Conservation (phyloP, 37 sponge, comb jelly and placozoan species). For the Axinella damicornis region DNA sequence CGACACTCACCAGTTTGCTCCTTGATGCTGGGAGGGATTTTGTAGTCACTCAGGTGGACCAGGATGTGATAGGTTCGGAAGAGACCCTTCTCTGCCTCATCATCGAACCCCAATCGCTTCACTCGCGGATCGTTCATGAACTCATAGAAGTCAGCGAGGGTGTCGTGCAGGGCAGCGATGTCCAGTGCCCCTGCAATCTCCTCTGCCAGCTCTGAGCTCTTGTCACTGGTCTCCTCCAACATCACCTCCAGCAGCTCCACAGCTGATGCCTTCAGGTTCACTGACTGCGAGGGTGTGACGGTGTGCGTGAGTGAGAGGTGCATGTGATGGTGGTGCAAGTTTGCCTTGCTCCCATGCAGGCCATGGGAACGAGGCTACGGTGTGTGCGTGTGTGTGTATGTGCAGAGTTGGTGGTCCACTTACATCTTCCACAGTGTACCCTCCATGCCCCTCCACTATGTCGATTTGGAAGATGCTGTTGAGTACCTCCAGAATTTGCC, state of each 20-base stretch:
- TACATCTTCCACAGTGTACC: neutral
- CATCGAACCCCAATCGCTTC: slow-evolving; percentile 44
- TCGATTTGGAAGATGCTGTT: slow-evolving; percentile 58
- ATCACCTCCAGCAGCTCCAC: slow-evolving; percentile 67
- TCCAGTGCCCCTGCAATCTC: slow-evolving; percentile 36
- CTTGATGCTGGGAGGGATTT: no score
- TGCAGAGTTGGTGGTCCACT: neutral
- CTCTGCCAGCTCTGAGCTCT: slow-evolving; percentile 26
- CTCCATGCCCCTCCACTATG: neutral
- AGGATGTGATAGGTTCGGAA: slow-evolving; percentile 59
- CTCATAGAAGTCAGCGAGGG: slow-evolving; percentile 51
- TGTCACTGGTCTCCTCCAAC: slow-evolving; percentile 56
- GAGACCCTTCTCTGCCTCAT: slow-evolving; percentile 55
- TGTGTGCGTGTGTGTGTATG: no score
- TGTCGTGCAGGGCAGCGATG: slow-evolving; percentile 3
- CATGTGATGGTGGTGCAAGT: no score
- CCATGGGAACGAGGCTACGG: no score
- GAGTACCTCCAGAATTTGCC: slow-evolving; percentile 67
- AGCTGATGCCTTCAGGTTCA: slow-evolving; percentile 50
- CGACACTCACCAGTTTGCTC: no score
- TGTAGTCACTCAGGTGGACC: slow-evolving; percentile 39
- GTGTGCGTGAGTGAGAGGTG: no score
- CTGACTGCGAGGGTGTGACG: neutral
- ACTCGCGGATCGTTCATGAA: slow-evolving; percentile 44
- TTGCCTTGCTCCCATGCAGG: no score